These are phyloP conservation scores for Trachelipus rathkii DNA, from an alignment of 1,140 invertebrate species.

Conservation along the genomic window DNA sequence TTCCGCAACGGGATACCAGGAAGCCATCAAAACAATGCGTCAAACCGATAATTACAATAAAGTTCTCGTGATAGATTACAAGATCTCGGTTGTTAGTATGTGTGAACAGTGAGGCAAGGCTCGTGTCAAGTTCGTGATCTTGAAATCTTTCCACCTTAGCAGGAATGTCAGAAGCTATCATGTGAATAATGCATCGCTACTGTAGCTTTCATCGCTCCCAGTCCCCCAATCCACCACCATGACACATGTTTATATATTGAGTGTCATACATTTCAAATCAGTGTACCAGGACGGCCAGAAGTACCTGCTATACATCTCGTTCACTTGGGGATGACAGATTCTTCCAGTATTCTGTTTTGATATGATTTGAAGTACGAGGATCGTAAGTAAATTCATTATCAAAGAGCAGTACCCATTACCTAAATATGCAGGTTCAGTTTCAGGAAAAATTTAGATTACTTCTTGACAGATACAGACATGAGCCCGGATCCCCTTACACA, in stretches of 20 bases:
- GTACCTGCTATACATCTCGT: conserved; percentile 90
- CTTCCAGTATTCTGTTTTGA: conserved; percentile 84
- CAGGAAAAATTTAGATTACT: conserved; percentile 93
- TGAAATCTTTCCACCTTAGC: conserved; percentile 78
- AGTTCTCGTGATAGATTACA: conserved; percentile 87
- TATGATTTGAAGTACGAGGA: conserved; percentile 85
- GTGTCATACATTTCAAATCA: conserved; percentile 90
- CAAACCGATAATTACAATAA: conserved; percentile 92
- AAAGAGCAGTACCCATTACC: conserved; percentile 87
- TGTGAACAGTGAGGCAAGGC: conserved; percentile 83
- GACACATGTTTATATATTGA: conserved; percentile 84
- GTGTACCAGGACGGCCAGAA: conserved; percentile 86
- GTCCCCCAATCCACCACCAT: conserved; percentile 74
- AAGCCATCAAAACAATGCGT: conserved; percentile 58
- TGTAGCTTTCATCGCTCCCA: conserved; percentile 93
- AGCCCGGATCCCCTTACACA: conserved; percentile 67
- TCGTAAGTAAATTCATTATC: conserved; percentile 85
- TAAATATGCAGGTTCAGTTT: conserved; percentile 95
- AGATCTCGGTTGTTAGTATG: conserved; percentile 86
- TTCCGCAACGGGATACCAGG: conserved; percentile 62
- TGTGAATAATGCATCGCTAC: conserved; percentile 93
- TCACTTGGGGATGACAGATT: conserved; percentile 81
- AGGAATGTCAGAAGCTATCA: conserved; percentile 77
- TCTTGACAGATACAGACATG: conserved; percentile 82
- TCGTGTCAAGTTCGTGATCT: conserved; percentile 82